Base-by-base conservation (phyloP, 2,113 vertebrate genomes). In the Zeus faber region DNA sequence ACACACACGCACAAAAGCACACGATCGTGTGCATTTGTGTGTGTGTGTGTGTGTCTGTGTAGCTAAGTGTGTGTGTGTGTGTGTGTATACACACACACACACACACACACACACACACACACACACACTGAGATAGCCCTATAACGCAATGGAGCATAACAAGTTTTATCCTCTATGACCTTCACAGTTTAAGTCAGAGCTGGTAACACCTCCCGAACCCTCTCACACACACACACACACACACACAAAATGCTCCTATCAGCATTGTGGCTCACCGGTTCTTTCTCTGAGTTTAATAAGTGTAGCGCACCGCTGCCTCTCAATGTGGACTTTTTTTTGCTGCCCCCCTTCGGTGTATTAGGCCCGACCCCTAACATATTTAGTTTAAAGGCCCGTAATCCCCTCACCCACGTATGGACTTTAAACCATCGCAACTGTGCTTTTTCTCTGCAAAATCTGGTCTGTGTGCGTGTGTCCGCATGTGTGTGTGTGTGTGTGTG, bases 121-220 rank as follows among this genome's bases (percentile, higher is more conserved):
- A 43, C 23, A 43, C 54, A 57, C 53, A 52, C 22, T 58, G 62
- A 70, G 54, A 60, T 55, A 60, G 70, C 64, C 65, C 55, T 25
- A 22, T 46, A 63, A 54, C 54, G 69, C 35, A 23, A 62, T 43
- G 56, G 72, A 74, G 82, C 76, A 46, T 70, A 56, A 39, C 76
- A 52, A 61, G 46, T 50, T 79, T 89, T 89, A 87, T 90, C 76
- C 74, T 74, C 45, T 67, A 48, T 82, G 81, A 80, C 73, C 75
- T 80, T 83, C 62, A 65, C 65, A 65, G 74, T 72, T 58, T 50
- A 65, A 80, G 47, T 39, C 57, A 16, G 0, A 29, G 54, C 69
- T 45, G 51, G n/a, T n/a, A n/a, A n/a, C n/a, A n/a, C n/a, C n/a
- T n/a, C n/a, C n/a, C 33, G n/a, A 10, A 37, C 33, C 13, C 33